Evolutionary conservation across 2,888 invertebrate genomes (phyloP), one percentile per base, ranked within the genome.

Genomic region (Mimumesa dahlbomi): DNA sequence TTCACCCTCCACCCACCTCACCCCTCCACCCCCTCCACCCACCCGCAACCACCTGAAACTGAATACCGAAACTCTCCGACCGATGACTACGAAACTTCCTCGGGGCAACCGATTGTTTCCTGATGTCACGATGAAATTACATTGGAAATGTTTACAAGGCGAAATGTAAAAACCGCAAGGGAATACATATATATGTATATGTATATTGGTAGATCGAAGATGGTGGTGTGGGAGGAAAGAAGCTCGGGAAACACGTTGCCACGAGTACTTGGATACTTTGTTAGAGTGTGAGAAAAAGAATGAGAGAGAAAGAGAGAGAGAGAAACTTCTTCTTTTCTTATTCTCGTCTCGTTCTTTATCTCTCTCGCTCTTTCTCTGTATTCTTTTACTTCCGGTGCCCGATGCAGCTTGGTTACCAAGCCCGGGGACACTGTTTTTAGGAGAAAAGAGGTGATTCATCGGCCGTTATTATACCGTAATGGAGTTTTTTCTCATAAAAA

Each of bases 391-490:
- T 75, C 72, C 75, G 64, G 75, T 52, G 64, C 49, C 66, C 70
- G 68, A 64, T 70, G 62, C 66, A 69, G 66, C 73, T 73, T 50
- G 52, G 63, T 43, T 61, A 57, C 66, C 46, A 64, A 64, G 72
- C 65, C 75, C 14, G 65, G 73, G 77, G 75, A 76, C 76, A 64
- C 64, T 73, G 75, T 79, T 79, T 77, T 79, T 81, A 77, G 73
- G 73, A 80, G 75, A 80, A 74, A 64, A 65, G 38, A 11, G 61
- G 73, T 82, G 85, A 84, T 82, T 84, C 82, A 84, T 85, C 79
- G 81, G 73, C 77, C 77, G 79, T 84, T 84, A 84, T 85, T 85
- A 85, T 77, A 75, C 61, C 68, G 71, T 84, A 84, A 84, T 83
- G 82, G 82, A 85, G 76, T 82, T 76, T 75, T n/a, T 57, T 70